Evolutionary conservation across 2,113 vertebrate species (phyloP).

Genomic region (Salvelinus sp.): DNA sequence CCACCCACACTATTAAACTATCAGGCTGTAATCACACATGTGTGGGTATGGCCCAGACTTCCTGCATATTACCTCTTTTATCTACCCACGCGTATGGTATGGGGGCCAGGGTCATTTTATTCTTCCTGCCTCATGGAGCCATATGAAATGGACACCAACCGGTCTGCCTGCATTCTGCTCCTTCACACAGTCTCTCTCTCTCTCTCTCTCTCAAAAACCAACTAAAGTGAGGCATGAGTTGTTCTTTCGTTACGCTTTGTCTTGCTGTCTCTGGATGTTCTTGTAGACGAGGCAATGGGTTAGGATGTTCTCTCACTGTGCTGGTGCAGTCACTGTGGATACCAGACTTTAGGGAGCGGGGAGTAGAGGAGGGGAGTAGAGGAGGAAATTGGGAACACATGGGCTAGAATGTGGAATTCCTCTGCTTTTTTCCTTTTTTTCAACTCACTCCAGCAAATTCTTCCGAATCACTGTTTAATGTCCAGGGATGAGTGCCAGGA

Average conservation of each 20-base stretch:
- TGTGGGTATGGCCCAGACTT: too few relatives aligned
- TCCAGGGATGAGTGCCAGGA: slow-evolving; percentile 46
- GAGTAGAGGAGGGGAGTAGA: slow-evolving; percentile 36
- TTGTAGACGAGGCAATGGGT: too few relatives aligned
- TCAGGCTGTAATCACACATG: too few relatives aligned
- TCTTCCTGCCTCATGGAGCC: background rate
- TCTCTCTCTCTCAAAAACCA: slow-evolving; percentile 4
- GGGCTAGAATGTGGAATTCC: slow-evolving; percentile 61
- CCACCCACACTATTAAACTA: too few relatives aligned
- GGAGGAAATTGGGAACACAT: slow-evolving; percentile 71
- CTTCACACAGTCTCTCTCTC: background rate
- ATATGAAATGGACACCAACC: background rate
- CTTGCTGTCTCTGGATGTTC: too few relatives aligned
- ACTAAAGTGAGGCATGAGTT: too few relatives aligned
- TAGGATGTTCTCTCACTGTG: background rate
- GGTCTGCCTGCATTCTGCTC: background rate
- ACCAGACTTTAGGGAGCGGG: slow-evolving; percentile 26
- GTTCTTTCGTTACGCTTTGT: too few relatives aligned
- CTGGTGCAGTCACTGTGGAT: slow-evolving; percentile 11
- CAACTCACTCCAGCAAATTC: slow-evolving; percentile 56
- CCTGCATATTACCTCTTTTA: too few relatives aligned
- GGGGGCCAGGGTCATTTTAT: background rate
- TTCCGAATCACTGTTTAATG: slow-evolving; percentile 45
- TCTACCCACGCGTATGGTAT: background rate
- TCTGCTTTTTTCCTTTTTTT: slow-evolving; percentile 39